Conservation (phyloP, 2,113 vertebrate species). For the Rattus norvegicus region DNA sequence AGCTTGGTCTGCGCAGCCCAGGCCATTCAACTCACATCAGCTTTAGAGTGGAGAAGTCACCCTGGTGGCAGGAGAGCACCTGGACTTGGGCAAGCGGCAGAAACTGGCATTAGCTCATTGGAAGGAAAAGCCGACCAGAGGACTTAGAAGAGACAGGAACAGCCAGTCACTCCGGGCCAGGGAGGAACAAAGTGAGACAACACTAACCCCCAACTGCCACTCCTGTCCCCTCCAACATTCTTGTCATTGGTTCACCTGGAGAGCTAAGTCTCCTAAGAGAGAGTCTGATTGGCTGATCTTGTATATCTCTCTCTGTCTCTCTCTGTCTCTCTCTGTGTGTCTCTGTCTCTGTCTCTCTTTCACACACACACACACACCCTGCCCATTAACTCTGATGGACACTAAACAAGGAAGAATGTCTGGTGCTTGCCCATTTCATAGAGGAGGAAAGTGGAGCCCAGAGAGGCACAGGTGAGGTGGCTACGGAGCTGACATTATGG, state of each 20-base stretch:
- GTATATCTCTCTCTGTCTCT: too few relatives aligned
- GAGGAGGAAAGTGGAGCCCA: background rate
- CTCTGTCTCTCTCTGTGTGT: too few relatives aligned
- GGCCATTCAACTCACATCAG: background rate
- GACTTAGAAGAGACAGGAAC: background rate
- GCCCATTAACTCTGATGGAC: background rate
- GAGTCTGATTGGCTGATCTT: background rate
- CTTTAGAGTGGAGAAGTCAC: background rate
- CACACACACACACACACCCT: background rate
- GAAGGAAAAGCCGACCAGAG: background rate
- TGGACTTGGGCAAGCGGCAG: background rate
- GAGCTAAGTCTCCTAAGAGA: background rate
- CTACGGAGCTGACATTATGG: background rate
- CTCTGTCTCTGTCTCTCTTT: too few relatives aligned
- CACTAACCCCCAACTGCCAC: background rate
- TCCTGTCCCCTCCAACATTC: background rate
- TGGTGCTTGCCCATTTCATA: background rate
- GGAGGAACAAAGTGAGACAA: background rate
- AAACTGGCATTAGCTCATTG: background rate
- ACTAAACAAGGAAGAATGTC: background rate
- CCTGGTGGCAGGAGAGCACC: background rate
- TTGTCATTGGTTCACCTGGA: background rate
- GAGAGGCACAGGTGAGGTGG: background rate
- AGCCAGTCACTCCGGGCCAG: too few relatives aligned
- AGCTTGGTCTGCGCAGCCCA: background rate